Percentiles rank a stretch among this genome's conserved stretches.
Conservation (phyloP, 1,140 invertebrate genomes). For the Portunus trituberculatus region DNA sequence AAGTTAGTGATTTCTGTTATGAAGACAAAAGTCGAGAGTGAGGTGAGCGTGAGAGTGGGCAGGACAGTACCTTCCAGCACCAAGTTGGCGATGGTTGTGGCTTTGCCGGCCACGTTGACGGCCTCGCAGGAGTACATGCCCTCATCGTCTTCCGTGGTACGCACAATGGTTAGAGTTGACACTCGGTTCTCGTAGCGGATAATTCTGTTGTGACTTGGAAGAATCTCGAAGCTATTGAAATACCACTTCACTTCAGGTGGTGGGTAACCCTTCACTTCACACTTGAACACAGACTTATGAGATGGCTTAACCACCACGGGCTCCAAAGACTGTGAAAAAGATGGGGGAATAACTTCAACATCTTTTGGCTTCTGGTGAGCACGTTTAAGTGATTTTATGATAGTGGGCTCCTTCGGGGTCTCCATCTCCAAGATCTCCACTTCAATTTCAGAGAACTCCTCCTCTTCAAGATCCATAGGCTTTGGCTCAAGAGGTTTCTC, state of each 20-base stretch:
- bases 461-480: slow-evolving; percentile 6
- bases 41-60: not conserved
- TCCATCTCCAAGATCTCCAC: slow-evolving; percentile 36
- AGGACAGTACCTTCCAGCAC: slow-evolving; percentile 76
- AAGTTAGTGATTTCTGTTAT: not conserved
- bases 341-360: slow-evolving; percentile 83
- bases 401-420: slow-evolving; percentile 46
- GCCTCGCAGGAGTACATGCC: slow-evolving; percentile 91
- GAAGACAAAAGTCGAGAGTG: not conserved
- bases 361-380: slow-evolving; percentile 73
- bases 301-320: slow-evolving; percentile 85
- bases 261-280: slow-evolving; percentile 86
- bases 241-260: slow-evolving; percentile 89
- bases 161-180: slow-evolving; percentile 85
- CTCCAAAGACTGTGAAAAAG: slow-evolving; percentile 86
- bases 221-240: slow-evolving; percentile 87
- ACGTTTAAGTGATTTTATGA: slow-evolving; percentile 64
- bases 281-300: slow-evolving; percentile 85
- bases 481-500: slow-evolving; percentile 65
- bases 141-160: slow-evolving; percentile 86
- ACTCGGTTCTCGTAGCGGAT: slow-evolving; percentile 84
- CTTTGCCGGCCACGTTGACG: slow-evolving; percentile 88
- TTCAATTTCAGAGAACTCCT: slow-evolving; percentile 57
- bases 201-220: slow-evolving; percentile 84
- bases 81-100: slow-evolving; percentile 89